A percentile compares a stretch with the other conserved stretches of the same genome.
Conservation (phyloP, 2,113 vertebrate species). For the Megaleporinus macrocephalus region DNA sequence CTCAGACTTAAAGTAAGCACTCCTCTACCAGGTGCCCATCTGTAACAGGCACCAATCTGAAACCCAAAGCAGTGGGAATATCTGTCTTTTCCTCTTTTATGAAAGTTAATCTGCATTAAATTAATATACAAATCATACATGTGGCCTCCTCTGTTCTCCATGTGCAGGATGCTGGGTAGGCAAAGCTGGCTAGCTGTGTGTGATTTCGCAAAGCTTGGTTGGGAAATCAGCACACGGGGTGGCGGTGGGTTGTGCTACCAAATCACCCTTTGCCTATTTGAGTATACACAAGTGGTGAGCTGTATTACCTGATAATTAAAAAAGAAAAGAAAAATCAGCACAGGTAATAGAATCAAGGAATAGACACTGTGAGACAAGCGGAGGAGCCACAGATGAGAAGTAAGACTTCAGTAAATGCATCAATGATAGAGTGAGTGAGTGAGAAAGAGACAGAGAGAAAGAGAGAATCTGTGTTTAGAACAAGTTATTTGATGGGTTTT, state of each 20-base stretch:
- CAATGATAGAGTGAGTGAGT: neutral
- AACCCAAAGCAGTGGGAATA: neutral
- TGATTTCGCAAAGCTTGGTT: slow-evolving; percentile 46
- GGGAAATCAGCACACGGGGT: slow-evolving; percentile 58
- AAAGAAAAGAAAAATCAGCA: too few species aligned
- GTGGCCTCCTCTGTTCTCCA: neutral
- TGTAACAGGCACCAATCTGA: too few species aligned
- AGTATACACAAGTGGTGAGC: too few species aligned
- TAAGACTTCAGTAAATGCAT: neutral
- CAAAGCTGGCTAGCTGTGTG: slow-evolving; percentile 9
- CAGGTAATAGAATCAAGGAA: slow-evolving; percentile 58
- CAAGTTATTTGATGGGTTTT: too few species aligned
- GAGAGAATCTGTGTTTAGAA: too few species aligned
- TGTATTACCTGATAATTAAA: too few species aligned
- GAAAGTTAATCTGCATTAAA: neutral
- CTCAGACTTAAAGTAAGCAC: neutral
- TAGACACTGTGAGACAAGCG: slow-evolving; percentile 29
- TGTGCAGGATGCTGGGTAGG: neutral
- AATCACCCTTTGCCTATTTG: too few species aligned
- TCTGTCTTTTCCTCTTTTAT: neutral
- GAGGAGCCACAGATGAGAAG: neutral
- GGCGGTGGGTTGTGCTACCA: too few species aligned
- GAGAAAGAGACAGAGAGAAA: too few species aligned
- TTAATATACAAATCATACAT: neutral
- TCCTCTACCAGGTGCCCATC: neutral